These are phyloP conservation scores for Rotaria macrura DNA, from an alignment of 2,888 invertebrate genomes.

Conservation along the genomic window DNA sequence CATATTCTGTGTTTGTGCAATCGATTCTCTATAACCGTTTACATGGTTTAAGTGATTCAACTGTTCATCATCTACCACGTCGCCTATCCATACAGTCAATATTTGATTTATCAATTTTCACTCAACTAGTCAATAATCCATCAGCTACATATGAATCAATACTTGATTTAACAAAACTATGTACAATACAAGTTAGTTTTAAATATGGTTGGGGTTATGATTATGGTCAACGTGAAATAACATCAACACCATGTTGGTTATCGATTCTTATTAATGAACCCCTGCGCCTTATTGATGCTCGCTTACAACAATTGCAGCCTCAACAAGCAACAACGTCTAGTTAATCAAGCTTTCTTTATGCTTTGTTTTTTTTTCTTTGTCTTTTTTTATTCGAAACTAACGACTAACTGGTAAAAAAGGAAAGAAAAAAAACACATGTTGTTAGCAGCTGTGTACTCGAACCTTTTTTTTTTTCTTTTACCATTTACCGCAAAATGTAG, in stretches of 20 bases:
- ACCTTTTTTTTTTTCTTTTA: not conserved
- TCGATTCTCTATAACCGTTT: slow-evolving; percentile 95
- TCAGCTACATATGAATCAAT: slow-evolving; percentile 97
- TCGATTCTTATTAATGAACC: slow-evolving; percentile 95
- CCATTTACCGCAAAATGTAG: not conserved
- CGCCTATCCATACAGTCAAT: not conserved
- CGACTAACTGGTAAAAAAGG: not conserved
- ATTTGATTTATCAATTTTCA: slow-evolving; percentile 62
- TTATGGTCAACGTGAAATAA: slow-evolving; percentile 74
- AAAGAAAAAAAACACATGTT: slow-evolving; percentile 14
- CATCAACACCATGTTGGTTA: slow-evolving; percentile 98
- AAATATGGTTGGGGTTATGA: slow-evolving; percentile 59
- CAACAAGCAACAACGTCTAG: not conserved
- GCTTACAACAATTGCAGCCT: not conserved
- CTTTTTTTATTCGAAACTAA: not conserved
- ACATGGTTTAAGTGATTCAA: slow-evolving; percentile 93
- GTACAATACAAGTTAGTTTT: slow-evolving; percentile 95
- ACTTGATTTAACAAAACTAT: slow-evolving; percentile 97
- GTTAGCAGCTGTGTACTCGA: not conserved
- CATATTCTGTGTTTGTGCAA: slow-evolving; percentile 93
- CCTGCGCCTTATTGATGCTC: slow-evolving; percentile 79
- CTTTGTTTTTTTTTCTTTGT: not conserved
- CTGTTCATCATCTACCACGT: slow-evolving; percentile 79
- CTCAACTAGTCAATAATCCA: slow-evolving; percentile 63
- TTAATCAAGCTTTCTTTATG: not conserved